Evolutionary conservation across 2,113 vertebrate species (phyloP).

Genomic region (Martes martes): DNA sequence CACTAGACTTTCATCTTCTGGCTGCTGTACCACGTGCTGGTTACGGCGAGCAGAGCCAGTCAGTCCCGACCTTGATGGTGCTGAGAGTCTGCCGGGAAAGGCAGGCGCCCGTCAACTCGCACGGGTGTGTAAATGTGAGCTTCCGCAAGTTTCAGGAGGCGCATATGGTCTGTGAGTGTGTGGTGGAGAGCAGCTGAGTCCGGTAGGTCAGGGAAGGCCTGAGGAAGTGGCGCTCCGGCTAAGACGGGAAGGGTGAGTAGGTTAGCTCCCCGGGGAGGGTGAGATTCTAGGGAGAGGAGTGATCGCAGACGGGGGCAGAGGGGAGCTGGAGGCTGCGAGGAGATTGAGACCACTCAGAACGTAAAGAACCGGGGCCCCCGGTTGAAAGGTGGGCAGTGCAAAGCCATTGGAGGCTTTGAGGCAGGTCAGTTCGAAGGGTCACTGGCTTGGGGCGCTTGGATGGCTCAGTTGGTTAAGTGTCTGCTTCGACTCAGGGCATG

Average conservation of each 20-base stretch:
- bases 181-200: accelerated
- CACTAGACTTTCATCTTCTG: no score
- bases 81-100: no score
- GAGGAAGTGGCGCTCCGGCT: neutral
- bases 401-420: neutral
- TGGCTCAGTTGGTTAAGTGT: neutral
- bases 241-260: accelerated
- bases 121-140: accelerated
- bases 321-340: neutral
- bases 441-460: neutral
- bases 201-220: neutral
- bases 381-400: neutral
- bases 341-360: neutral
- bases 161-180: accelerated
- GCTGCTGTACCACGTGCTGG: neutral
- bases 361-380: neutral
- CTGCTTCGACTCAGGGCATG: neutral
- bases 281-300: neutral
- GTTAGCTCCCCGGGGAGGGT: neutral
- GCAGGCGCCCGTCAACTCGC: neutral
- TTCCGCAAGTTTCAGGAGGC: neutral
- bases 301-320: neutral
- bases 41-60: neutral
- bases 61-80: accelerated
- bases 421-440: neutral